A percentile compares a stretch with the other conserved stretches of the same genome.
These are phyloP conservation scores for Dryoscopus gambensis DNA, from an alignment of 2,113 vertebrate genomes.

Conservation along the genomic window DNA sequence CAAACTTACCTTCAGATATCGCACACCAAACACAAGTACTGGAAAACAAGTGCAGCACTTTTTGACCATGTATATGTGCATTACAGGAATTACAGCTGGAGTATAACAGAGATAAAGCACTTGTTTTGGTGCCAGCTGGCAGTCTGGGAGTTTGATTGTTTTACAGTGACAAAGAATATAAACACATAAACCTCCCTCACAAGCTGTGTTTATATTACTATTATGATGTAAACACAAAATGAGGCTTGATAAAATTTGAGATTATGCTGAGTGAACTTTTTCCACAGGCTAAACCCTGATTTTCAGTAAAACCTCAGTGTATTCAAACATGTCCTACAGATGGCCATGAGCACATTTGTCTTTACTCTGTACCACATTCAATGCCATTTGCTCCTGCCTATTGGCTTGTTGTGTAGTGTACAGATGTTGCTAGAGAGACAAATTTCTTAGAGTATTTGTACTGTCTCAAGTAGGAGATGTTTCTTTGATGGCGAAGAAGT, in stretches of 20 bases:
- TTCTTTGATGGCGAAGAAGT: neutral
- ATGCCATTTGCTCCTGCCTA: neutral
- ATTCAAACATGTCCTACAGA: neutral
- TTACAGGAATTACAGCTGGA: neutral
- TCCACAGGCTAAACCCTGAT: neutral
- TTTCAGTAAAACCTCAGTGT: neutral
- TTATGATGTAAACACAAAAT: neutral
- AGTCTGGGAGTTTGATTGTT: neutral
- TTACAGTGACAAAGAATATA: neutral
- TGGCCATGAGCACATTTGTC: neutral
- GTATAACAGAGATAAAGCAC: neutral
- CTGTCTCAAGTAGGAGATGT: neutral
- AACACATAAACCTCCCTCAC: neutral
- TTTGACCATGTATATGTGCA: neutral
- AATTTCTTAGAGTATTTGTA: neutral
- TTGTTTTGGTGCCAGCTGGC: neutral
- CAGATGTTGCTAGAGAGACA: neutral
- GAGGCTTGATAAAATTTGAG: neutral
- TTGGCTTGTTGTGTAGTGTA: neutral
- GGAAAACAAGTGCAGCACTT: neutral
- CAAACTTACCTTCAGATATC: neutral
- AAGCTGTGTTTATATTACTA: neutral
- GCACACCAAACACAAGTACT: neutral
- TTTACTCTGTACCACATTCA: neutral
- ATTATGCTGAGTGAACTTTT: neutral